Evolutionary conservation across 2,888 invertebrate genomes (phyloP), one percentile per base, ranked within the genome.

Genomic region (Seira sanloemensis): DNA sequence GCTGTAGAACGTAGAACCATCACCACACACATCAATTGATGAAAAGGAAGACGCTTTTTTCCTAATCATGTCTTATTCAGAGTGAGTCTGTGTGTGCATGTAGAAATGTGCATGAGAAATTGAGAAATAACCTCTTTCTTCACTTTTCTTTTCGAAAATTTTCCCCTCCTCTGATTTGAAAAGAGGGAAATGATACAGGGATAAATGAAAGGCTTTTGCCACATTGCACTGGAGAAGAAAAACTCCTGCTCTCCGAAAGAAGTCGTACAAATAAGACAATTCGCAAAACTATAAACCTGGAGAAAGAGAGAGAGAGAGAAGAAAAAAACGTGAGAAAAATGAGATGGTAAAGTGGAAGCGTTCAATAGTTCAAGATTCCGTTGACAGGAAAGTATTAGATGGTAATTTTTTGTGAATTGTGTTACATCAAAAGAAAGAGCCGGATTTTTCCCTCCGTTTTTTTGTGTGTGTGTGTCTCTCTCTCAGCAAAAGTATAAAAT

Each of bases 241-340:
- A n/a, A n/a, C n/a, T n/a, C n/a, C n/a, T n/a, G n/a, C n/a, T n/a
- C n/a, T n/a, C n/a, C 50, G 50, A 50, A 58, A 2, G 21, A 62
- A 62, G n/a, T 62, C 21, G 16, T 62, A 23, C 21, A 62, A 23
- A 62, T 62, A 62, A 62, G 62, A 62, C 62, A 62, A 62, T 62
- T 5, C 12, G 37, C 37, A 37, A 9, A 12, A 12, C 5, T 37
- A 37, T 37, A 37, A 58, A 37, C 5, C 50, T 50, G 50, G 5
- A 50, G 50, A 50, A 18, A 18, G 2, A 50, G 2, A 37, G 12
- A 37, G 5, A 4, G 4, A 12, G 37, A 37, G 12, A 37, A 12
- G 37, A 12, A 37, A 37, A 37, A 50, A 50, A 62, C 62, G 62
- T 62, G 62, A 62, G 62, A 62, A 62, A 62, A 62, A 62, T 62